Conservation (phyloP, 2,113 vertebrate genomes). For the Percopsis transmontana region DNA sequence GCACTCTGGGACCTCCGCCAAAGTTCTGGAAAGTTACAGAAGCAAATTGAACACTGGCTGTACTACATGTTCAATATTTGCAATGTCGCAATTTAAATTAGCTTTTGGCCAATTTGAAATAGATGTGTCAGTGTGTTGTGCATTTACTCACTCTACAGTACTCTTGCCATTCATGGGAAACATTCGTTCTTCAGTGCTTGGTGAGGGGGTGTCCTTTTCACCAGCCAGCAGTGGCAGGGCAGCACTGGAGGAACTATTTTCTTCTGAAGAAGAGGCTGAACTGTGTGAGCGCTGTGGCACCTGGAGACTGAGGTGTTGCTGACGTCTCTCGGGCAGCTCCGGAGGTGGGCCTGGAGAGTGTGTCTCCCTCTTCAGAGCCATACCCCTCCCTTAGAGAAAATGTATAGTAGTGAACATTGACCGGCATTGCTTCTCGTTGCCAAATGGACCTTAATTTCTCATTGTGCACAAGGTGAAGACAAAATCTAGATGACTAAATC, state of each 20-base stretch:
- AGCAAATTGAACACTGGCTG: neutral
- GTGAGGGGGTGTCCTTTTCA: constrained; percentile 89
- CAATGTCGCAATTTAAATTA: no score
- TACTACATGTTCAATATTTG: no score
- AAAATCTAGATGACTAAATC: neutral
- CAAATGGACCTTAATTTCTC: no score
- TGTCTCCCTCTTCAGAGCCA: constrained; percentile 81
- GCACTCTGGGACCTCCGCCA: constrained; percentile 78
- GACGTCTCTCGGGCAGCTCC: constrained; percentile 84
- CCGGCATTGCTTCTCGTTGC: no score
- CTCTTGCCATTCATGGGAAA: constrained; percentile 77
- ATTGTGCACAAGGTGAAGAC: neutral
- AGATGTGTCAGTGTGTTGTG: neutral
- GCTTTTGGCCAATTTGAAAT: neutral
- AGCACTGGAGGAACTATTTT: constrained; percentile 92
- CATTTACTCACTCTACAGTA: constrained; percentile 79
- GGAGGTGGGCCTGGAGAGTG: constrained; percentile 80
- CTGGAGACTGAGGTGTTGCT: constrained; percentile 89
- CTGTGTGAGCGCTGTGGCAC: constrained; percentile 91
- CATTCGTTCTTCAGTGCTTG: constrained; percentile 80
- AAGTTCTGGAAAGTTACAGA: constrained; percentile 68
- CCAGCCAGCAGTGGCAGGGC: constrained; percentile 89
- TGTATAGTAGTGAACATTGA: neutral
- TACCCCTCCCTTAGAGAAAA: constrained; percentile 75
- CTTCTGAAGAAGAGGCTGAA: constrained; percentile 92